These are phyloP conservation scores for Seriola dumerili DNA, from an alignment of 2,113 vertebrate species.

Conservation along the genomic window DNA sequence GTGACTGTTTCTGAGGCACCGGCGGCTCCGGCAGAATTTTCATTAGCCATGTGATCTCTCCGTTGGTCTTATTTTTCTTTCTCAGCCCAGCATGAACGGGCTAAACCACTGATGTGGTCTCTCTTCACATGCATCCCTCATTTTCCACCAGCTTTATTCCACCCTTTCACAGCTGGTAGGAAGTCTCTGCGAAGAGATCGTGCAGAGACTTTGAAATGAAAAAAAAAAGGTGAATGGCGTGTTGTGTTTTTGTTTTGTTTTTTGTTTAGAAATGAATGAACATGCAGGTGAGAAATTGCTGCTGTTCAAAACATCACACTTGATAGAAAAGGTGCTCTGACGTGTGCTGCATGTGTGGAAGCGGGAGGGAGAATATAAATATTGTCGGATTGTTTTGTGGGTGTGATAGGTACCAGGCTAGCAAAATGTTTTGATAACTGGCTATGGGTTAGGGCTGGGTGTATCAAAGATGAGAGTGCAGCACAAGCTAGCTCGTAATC, in stretches of 20 bases:
- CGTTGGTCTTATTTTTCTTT: constrained; percentile 36
- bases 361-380: too few relatives aligned
- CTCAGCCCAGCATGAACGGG: constrained; percentile 18
- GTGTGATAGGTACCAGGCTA: neutral
- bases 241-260: neutral
- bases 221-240: neutral
- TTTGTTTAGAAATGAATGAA: neutral
- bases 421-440: neutral
- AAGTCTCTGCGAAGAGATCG: constrained; percentile 19
- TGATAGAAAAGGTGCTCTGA: neutral
- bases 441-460: neutral
- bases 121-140: constrained; percentile 6
- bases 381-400: neutral
- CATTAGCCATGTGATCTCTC: constrained; percentile 48
- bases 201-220: constrained; percentile 13
- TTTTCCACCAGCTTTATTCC: constrained; percentile 26
- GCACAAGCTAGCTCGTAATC: neutral
- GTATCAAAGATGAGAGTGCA: neutral
- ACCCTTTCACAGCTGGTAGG: neutral
- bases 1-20: constrained; percentile 21
- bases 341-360: neutral
- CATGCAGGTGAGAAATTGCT: constrained; percentile 12
- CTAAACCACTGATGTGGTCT: constrained; percentile 36
- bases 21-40: constrained; percentile 50
- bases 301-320: constrained; percentile 5